These are phyloP conservation scores for Octonoba sinensis DNA, from an alignment of 2,888 invertebrate genomes.

Conservation along the genomic window DNA sequence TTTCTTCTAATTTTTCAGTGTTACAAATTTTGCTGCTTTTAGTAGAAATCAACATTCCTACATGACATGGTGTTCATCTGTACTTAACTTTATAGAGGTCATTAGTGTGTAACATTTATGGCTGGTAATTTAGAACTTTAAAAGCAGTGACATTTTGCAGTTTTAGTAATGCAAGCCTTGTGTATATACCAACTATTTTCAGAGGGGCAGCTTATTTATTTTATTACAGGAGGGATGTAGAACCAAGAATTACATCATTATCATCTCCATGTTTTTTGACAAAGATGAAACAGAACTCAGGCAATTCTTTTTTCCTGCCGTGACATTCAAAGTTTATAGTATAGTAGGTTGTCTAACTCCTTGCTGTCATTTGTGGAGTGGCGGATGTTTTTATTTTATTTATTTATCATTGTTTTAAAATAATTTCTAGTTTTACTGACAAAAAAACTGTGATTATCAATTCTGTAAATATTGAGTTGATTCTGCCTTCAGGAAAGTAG, in stretches of 20 bases:
- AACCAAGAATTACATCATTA: slow-evolving; percentile 64
- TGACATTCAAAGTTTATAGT: slow-evolving; percentile 59
- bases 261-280: slow-evolving; percentile 57
- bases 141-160: slow-evolving; percentile 58
- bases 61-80: slow-evolving; percentile 63
- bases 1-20: slow-evolving; percentile 3
- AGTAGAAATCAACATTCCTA: slow-evolving; percentile 64
- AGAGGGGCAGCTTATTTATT: slow-evolving; percentile 65
- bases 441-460: too few species aligned
- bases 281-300: slow-evolving; percentile 58
- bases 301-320: slow-evolving; percentile 61
- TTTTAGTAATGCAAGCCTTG: slow-evolving; percentile 65
- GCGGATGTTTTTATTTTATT: too few species aligned
- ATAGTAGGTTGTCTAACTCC: slow-evolving; percentile 31
- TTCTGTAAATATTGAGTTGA: too few species aligned
- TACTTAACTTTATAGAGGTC: slow-evolving; percentile 63
- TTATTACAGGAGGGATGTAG: slow-evolving; percentile 64
- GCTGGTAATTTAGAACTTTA: slow-evolving; percentile 58
- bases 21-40: slow-evolving; percentile 51
- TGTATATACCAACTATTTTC: slow-evolving; percentile 65
- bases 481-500: too few species aligned
- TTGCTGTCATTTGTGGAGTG: too few species aligned
- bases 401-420: too few species aligned
- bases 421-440: too few species aligned
- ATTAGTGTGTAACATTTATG: slow-evolving; percentile 64